Evolutionary conservation across 2,888 invertebrate species (phyloP).

Genomic region (Acanthococcus lagerstroemiae): DNA sequence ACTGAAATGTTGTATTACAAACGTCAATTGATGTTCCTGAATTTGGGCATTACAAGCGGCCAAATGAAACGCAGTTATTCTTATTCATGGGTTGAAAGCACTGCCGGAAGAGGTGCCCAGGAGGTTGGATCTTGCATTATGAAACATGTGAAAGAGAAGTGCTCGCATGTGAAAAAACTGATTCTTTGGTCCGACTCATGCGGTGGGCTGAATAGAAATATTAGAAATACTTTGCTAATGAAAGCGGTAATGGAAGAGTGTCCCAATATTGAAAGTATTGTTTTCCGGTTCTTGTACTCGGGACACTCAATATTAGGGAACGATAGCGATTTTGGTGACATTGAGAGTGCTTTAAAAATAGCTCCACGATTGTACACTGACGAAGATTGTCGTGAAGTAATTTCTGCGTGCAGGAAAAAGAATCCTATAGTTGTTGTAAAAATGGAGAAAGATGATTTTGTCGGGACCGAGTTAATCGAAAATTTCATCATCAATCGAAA

Average conservation of each 20-base stretch:
- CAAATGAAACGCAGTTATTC: constrained; percentile 35
- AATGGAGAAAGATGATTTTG: constrained; percentile 28
- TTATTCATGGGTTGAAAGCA: constrained; percentile 37
- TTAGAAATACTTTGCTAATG: constrained; percentile 35
- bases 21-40: constrained; percentile 38
- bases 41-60: constrained; percentile 36
- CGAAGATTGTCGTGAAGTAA: constrained; percentile 22
- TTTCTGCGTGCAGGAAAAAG: background rate
- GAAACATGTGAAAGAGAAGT: constrained; percentile 32
- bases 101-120: constrained; percentile 38
- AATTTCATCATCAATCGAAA: constrained; percentile 9
- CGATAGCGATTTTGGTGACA: constrained; percentile 36
- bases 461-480: constrained; percentile 1
- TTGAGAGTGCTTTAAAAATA: constrained; percentile 33
- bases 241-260: constrained; percentile 31
- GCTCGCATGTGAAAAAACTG: constrained; percentile 31
- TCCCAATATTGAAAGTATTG: constrained; percentile 32
- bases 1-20: constrained; percentile 37
- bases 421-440: constrained; percentile 31
- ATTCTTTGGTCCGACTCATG: constrained; percentile 36
- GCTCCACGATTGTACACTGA: constrained; percentile 25
- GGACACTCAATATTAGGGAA: constrained; percentile 36
- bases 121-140: constrained; percentile 37
- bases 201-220: constrained; percentile 36
- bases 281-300: constrained; percentile 33